Evolutionary conservation across 2,888 invertebrate species (phyloP).

Genomic region (Bimastos eiseni): DNA sequence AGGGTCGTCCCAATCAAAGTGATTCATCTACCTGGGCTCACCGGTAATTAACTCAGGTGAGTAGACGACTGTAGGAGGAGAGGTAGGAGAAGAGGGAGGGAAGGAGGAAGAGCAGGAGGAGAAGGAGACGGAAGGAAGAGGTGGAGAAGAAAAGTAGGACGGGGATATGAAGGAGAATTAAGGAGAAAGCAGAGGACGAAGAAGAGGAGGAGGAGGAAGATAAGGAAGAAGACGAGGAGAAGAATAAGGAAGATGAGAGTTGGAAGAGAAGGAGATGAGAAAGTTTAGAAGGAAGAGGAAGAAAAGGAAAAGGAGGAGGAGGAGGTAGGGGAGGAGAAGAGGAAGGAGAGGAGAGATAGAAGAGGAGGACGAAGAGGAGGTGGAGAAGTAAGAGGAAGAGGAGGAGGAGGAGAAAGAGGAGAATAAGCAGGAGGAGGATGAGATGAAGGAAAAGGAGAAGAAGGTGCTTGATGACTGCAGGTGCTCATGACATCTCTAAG

Average conservation of each 20-base stretch:
- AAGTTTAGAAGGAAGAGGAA: not conserved
- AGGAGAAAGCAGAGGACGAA: not conserved
- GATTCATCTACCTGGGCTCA: slow-evolving; percentile 1
- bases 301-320: slow-evolving; percentile 7
- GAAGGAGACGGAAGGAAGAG: not conserved
- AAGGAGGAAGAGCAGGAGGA: not conserved
- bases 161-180: too few species aligned
- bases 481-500: slow-evolving; percentile 13
- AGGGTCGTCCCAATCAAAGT: not conserved
- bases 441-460: not conserved
- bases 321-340: not conserved
- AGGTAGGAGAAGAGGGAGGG: too few species aligned
- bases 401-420: not conserved
- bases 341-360: not conserved
- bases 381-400: not conserved
- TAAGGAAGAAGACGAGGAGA: not conserved
- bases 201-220: not conserved
- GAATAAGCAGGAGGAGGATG: not conserved
- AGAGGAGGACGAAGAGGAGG: not conserved
- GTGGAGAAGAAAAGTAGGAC: not conserved
- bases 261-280: slow-evolving; percentile 3
- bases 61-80: not conserved
- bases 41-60: slow-evolving; percentile 7
- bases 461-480: not conserved
- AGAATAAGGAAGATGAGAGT: not conserved